These are phyloP conservation scores for Lithosia quadra DNA, from an alignment of 2,888 invertebrate species.

Conservation along the genomic window DNA sequence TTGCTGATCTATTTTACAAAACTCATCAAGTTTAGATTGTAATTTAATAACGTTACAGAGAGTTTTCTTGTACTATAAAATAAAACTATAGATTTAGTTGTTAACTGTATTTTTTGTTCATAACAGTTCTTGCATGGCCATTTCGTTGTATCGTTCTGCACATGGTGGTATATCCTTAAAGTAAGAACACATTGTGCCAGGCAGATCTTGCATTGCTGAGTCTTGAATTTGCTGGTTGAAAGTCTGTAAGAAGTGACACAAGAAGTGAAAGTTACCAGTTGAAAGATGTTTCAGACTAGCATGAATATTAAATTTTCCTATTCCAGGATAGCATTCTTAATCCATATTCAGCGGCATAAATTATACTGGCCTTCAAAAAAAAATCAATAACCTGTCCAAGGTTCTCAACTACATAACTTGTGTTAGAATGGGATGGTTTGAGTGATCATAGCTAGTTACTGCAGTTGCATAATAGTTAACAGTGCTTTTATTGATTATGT, in stretches of 20 bases:
- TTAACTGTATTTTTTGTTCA: constrained; percentile 31
- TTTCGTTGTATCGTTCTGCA: constrained; percentile 57
- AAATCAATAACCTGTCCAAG: too few species aligned
- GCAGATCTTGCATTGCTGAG: constrained; percentile 59
- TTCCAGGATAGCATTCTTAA: too few species aligned
- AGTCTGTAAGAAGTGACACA: constrained; percentile 55
- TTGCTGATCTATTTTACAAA: neutral
- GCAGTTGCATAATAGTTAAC: too few species aligned
- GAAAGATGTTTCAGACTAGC: neutral
- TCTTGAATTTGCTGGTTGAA: constrained; percentile 73
- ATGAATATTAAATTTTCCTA: too few species aligned
- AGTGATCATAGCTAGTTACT: too few species aligned
- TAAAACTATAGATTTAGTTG: neutral
- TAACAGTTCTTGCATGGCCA: constrained; percentile 56
- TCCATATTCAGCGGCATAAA: too few species aligned
- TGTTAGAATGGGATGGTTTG: too few species aligned
- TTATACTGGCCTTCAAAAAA: too few species aligned
- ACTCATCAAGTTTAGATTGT: neutral
- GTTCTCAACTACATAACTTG: too few species aligned
- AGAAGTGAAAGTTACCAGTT: neutral
- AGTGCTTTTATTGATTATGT: too few species aligned
- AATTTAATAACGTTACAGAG: neutral
- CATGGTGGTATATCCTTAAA: constrained; percentile 60
- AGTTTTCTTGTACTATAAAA: neutral
- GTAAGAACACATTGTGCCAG: constrained; percentile 65